Evolutionary conservation across 1,140 invertebrate species (phyloP), one percentile per base, ranked within the genome.

Genomic region (Calycopis cecrops): DNA sequence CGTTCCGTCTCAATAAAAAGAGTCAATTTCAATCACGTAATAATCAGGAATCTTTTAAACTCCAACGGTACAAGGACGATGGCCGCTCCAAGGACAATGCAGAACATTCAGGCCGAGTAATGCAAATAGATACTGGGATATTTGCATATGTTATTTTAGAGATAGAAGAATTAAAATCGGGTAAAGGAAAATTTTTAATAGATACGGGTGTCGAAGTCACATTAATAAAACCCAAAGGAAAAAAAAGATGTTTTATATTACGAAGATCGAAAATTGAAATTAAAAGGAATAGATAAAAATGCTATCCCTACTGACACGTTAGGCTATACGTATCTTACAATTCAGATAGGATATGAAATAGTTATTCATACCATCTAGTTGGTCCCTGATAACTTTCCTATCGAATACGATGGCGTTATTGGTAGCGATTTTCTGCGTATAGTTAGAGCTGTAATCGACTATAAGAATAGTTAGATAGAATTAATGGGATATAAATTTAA

Each of bases 381-480:
- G 47, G 52, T 62, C 38, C 60, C 55, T 34, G 60, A 58, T 55
- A 38, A 58, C 55, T 58, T 62, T 62, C 60, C 60, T 58, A 62
- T 62, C 17, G 17, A 57, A 44, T 51, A 47, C 40, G 18, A 57
- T 47, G 55, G 60, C 16, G 52, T 62, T 10, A 57, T 62, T 51
- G 55, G 55, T 34, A 37, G 52, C 16, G 60, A 62, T 38, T 62
- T 62, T 33, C 38, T 62, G 21, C 47, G 35, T 35, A 50, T 18
- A 38, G 50, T 44, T 21, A 40, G 51, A 9, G 14, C 55, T 8
- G 51, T 62, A n/a, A 58, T 62, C n/a, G 48, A 48, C 49, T 54
- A 44, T 54, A 28, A 44, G 28, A 17, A 42, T 4, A 35, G 50
- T 37, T 16, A 37, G 33, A 37, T 37, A 52, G 34, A 35, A 35